phyloP scores from a whole-genome alignment of 2,888 invertebrate species.

The Leucophenga montana region DNA sequence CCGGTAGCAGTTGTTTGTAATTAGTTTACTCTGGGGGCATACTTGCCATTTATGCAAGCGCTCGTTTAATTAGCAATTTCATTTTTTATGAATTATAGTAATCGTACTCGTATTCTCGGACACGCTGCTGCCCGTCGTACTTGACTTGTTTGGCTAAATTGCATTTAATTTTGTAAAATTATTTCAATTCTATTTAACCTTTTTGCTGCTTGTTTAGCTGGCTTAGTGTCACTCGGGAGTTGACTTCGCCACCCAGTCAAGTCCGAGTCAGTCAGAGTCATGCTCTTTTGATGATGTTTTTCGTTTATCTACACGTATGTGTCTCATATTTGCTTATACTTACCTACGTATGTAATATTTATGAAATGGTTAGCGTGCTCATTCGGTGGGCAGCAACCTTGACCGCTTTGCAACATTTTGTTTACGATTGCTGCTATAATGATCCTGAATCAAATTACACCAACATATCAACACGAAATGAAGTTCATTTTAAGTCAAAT shows the following conservation, averaged over 20 bases:
- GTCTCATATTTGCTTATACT: too few relatives aligned
- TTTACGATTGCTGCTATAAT: too few relatives aligned
- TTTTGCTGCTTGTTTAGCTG: slow-evolving; percentile 15
- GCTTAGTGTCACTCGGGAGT: slow-evolving; percentile 19
- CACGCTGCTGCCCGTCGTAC: neutral
- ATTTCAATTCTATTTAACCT: neutral
- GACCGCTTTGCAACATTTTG: neutral
- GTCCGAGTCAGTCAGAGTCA: too few relatives aligned
- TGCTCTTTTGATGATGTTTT: too few relatives aligned
- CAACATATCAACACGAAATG: too few relatives aligned
- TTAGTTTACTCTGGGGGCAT: slow-evolving; percentile 37
- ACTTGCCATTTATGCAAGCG: neutral
- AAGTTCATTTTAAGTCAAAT: too few relatives aligned
- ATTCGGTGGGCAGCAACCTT: neutral
- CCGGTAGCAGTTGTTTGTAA: slow-evolving; percentile 30
- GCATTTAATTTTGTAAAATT: neutral
- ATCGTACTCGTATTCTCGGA: too few relatives aligned
- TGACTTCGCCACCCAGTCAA: neutral
- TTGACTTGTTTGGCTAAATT: neutral
- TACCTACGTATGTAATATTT: too few relatives aligned
- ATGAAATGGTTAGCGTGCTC: neutral
- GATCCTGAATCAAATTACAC: too few relatives aligned
- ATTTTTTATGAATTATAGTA: slow-evolving; percentile 29
- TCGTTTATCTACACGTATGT: too few relatives aligned
- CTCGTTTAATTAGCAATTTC: slow-evolving; percentile 60